These are phyloP conservation scores for Cliona cf. orientalis DNA, from an alignment of 37 sponge, comb jelly and placozoan genomes.

Conservation along the genomic window DNA sequence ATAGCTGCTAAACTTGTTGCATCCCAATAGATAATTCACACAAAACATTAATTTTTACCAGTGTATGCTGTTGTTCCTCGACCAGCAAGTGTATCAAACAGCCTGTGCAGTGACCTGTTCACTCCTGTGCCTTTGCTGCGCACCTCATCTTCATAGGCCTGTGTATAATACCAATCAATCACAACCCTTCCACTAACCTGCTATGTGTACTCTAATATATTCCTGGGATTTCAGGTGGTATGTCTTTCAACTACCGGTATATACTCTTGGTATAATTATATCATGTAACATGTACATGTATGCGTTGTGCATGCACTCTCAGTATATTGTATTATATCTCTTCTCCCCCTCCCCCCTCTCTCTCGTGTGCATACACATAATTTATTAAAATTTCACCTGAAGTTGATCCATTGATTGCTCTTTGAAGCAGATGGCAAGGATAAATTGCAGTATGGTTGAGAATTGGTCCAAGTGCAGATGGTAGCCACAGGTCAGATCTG, in stretches of 20 bases:
- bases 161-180: neutral
- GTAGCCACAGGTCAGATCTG: slow-evolving; percentile 12
- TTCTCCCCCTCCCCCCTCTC: neutral
- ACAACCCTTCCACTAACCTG: no score
- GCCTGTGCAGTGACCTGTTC: slow-evolving; percentile 21
- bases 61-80: neutral
- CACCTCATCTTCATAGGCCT: slow-evolving; percentile 33
- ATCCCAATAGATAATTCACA: no score
- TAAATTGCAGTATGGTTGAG: slow-evolving; percentile 25
- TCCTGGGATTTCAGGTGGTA: no score
- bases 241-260: no score
- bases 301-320: neutral
- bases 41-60: neutral
- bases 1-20: no score
- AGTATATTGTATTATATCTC: neutral
- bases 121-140: slow-evolving; percentile 3
- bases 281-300: neutral
- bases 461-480: slow-evolving; percentile 43
- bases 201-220: no score
- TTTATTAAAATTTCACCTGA: slow-evolving; percentile 26
- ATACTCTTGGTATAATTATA: no score
- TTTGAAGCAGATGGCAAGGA: slow-evolving; percentile 43
- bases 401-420: slow-evolving; percentile 21
- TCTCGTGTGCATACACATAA: no score
- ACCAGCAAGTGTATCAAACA: slow-evolving; percentile 24